Base-by-base conservation (phyloP, 2,113 vertebrate genomes). In the Benitochromis conjunctus region DNA sequence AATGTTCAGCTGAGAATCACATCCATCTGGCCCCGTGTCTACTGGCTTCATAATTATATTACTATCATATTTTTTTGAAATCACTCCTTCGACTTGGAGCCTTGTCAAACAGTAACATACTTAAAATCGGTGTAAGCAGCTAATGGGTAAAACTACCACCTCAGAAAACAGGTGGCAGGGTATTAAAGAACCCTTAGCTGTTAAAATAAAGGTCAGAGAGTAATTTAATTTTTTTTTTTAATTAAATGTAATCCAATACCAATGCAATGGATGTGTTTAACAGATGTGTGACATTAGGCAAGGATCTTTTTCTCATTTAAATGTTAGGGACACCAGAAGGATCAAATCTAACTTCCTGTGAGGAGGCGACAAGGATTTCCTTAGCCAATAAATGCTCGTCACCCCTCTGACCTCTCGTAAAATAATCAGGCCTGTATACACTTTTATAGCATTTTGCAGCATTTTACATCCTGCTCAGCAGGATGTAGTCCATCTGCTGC, bases 401-500 rank as follows among this genome's bases (percentile, higher is more conserved):
- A 62, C 41, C 41, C 10, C 5, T 84, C 60, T 92, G 79, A 89
- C 88, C 64, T 78, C 41, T 82, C 51, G 3, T 7, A 41, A 69
- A 26, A 19, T 91, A 91, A 93, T 92, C 91, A 89, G 74, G 71
- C 48, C 84, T 83, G 78, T 89, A 71, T 91, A 89, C 87, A 90
- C 86, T 91, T 94, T 92, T 78, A 86, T 83, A 81, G 71, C 31
- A 86, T 92, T 87, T 85, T 34, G 24, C 89, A 91, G 87, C 87
- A 84, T 64, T 93, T n/a, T n/a, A n/a, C n/a, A n/a, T 92, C 85
- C 89, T 89, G 83, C 92, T 90, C 81, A 64, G 86, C 24, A 5
- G 62, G 80, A 91, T 85, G 29, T 77, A 48, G 62, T 89, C 88
- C 93, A 94, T 93, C 91, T 93, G 92, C 89, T 93, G 86, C 86